A percentile compares a stretch with the other conserved stretches of the same genome.
phyloP scores from a whole-genome alignment of 2,797 vertebrate genomes.

The Enteromius mattozi region DNA sequence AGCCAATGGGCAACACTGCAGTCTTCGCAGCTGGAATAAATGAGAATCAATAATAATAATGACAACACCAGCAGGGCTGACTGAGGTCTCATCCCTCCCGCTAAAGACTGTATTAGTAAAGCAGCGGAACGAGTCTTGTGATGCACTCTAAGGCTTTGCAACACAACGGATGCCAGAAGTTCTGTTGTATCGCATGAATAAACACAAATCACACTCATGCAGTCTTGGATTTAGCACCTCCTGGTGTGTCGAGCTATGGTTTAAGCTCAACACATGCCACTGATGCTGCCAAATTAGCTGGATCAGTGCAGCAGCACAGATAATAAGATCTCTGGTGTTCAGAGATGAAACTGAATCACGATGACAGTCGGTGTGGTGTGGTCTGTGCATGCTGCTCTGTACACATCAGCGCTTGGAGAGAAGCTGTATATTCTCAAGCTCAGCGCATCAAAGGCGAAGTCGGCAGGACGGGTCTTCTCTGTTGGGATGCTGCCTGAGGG shows the following conservation, averaged over 20 bases:
- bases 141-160: conserved; percentile 24
- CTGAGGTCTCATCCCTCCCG: conserved; percentile 33
- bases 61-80: conserved; percentile 33
- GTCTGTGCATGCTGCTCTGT: conserved; percentile 32
- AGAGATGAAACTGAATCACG: conserved; percentile 40
- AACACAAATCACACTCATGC: conserved; percentile 30
- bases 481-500: conserved; percentile 40
- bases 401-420: conserved; percentile 31
- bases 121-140: background rate
- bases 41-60: conserved; percentile 50
- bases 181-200: conserved; percentile 41
- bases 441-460: background rate
- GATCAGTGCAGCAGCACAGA: conserved; percentile 47
- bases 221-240: conserved; percentile 43
- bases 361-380: conserved; percentile 4
- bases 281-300: conserved; percentile 26
- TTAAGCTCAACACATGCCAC: conserved; percentile 33
- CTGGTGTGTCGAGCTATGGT: conserved; percentile 21
- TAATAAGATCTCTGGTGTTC: conserved; percentile 50
- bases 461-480: background rate
- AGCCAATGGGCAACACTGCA: background rate
- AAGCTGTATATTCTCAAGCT: conserved; percentile 5
- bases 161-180: conserved; percentile 23
- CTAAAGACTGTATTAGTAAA: conserved; percentile 34
- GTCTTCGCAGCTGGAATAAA: conserved; percentile 53